These are phyloP conservation scores for Cyclopterus lumpus DNA, from an alignment of 2,797 vertebrate genomes.

Conservation along the genomic window DNA sequence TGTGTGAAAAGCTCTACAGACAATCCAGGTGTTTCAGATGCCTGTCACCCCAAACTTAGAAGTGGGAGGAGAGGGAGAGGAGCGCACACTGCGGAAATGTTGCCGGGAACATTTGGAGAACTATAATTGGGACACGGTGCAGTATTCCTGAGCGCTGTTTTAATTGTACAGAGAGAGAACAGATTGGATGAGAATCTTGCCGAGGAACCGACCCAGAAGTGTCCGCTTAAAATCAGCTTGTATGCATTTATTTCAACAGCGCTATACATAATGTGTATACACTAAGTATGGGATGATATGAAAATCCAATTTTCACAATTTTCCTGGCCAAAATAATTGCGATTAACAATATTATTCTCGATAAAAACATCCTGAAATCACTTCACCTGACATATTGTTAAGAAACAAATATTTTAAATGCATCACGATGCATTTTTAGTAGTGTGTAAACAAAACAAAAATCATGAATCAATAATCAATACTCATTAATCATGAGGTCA, in stretches of 20 bases:
- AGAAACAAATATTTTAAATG: not conserved
- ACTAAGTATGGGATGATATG: not conserved
- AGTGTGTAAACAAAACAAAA: not conserved
- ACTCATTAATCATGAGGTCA: not conserved
- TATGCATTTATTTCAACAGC: constrained; percentile 21
- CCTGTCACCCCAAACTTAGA: constrained; percentile 58
- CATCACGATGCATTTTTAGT: not conserved
- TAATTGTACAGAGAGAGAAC: constrained; percentile 72
- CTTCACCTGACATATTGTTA: not conserved
- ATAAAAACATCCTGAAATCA: not conserved
- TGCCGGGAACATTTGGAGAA: constrained; percentile 59
- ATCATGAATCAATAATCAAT: not conserved
- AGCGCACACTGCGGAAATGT: constrained; percentile 35
- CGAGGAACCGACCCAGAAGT: constrained; percentile 64
- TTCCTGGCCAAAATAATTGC: not conserved
- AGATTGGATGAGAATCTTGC: constrained; percentile 54
- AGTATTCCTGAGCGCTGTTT: constrained; percentile 51
- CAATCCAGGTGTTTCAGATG: constrained; percentile 65
- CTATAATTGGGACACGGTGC: constrained; percentile 62
- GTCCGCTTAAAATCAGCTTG: constrained; percentile 35
- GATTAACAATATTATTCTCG: not conserved
- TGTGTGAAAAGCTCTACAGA: constrained; percentile 73
- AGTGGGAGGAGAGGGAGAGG: constrained; percentile 43
- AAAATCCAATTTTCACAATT: not conserved
- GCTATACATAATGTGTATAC: constrained; percentile 7